phyloP scores from a whole-genome alignment of 1,140 invertebrate species.

The Rhizoglyphus robini region DNA sequence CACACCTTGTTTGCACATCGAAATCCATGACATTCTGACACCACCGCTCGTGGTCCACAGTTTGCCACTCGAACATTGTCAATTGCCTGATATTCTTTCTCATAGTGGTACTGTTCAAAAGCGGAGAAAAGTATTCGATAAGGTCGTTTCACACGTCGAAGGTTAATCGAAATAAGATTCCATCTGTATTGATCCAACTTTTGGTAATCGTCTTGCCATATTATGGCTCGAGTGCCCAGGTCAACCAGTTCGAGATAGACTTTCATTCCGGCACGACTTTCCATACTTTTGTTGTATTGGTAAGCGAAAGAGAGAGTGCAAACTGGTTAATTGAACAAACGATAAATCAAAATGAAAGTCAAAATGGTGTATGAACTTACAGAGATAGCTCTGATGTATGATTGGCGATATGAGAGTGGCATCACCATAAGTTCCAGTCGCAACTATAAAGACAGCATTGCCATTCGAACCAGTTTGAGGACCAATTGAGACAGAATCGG shows the following conservation, averaged over 20 bases:
- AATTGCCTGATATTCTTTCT: not conserved
- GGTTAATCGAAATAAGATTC: not conserved
- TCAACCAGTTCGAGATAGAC: not conserved
- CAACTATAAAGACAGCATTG: not conserved
- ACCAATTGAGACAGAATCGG: not conserved
- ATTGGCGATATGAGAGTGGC: not conserved
- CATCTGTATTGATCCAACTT: not conserved
- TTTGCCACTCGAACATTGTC: not conserved
- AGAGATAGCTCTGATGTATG: not conserved
- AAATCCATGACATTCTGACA: not conserved
- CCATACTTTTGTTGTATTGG: not conserved
- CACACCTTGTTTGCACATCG: constrained; percentile 1
- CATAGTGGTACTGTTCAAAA: not conserved
- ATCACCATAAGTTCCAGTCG: not conserved
- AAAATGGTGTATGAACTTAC: not conserved
- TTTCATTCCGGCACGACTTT: not conserved
- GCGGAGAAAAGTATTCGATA: not conserved
- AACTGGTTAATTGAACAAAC: too few species aligned
- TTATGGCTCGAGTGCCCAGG: not conserved
- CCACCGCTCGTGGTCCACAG: not conserved
- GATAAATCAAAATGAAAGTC: not conserved
- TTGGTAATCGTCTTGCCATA: not conserved
- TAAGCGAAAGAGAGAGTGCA: too few species aligned
- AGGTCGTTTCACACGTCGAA: not conserved
- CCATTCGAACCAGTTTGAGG: not conserved